These are phyloP conservation scores for Aptenodytes forsteri DNA, from an alignment of 2,113 vertebrate species.

Conservation along the genomic window DNA sequence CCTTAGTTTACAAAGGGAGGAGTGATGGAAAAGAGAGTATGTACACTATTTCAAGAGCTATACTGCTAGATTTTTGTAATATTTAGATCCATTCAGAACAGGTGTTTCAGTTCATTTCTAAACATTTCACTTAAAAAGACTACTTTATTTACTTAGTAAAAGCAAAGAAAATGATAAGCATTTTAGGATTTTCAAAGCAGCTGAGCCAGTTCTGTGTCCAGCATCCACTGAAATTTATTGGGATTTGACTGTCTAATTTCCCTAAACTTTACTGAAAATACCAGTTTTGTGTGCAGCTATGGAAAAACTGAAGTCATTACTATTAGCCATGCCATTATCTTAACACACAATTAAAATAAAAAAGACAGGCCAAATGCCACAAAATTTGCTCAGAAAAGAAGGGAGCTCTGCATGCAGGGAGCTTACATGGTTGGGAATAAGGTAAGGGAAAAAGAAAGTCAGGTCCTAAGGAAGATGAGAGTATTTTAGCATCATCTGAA, in stretches of 20 bases:
- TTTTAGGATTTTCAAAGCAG: background rate
- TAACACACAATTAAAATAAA: background rate
- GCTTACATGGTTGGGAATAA: background rate
- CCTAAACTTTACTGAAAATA: background rate
- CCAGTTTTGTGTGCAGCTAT: background rate
- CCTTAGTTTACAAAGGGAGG: background rate
- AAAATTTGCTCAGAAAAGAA: background rate
- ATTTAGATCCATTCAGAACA: background rate
- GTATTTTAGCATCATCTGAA: background rate
- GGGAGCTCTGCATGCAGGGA: background rate
- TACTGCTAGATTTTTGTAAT: background rate
- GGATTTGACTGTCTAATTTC: background rate
- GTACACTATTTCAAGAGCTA: background rate
- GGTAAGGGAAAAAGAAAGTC: background rate
- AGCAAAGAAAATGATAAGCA: background rate
- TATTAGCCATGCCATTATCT: background rate
- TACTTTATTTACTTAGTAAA: background rate
- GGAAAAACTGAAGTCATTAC: background rate
- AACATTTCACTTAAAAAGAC: background rate
- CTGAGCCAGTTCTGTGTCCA: background rate
- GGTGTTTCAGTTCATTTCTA: background rate
- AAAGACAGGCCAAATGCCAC: background rate
- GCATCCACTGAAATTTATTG: background rate
- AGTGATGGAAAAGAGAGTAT: background rate
- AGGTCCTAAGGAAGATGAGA: background rate